These are phyloP conservation scores for Dinomys branickii DNA, from an alignment of 2,113 vertebrate species.

Conservation along the genomic window DNA sequence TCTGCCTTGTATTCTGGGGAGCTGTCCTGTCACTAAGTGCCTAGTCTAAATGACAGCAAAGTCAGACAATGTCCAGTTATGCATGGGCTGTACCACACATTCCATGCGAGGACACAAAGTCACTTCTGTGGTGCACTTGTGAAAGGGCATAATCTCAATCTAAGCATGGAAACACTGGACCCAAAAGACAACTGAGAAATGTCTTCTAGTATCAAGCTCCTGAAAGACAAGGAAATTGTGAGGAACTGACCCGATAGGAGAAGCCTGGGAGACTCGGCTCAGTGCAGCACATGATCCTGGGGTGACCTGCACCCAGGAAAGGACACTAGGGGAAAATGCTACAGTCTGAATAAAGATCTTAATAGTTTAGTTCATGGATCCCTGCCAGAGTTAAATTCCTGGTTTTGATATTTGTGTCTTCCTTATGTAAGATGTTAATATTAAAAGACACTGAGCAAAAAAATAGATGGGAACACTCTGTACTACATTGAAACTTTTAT, in stretches of 20 bases:
- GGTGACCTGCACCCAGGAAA: not conserved
- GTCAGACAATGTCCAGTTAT: not conserved
- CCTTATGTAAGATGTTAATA: not conserved
- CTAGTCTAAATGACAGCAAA: not conserved
- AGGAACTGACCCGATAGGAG: not conserved
- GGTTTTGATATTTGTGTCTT: not conserved
- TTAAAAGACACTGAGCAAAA: not conserved
- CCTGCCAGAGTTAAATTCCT: not conserved
- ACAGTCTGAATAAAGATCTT: not conserved
- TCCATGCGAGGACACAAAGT: not conserved
- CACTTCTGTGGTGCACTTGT: not conserved
- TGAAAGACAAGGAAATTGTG: not conserved
- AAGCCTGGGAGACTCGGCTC: not conserved
- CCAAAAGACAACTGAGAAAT: not conserved
- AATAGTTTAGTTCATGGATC: not conserved
- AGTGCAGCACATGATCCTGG: not conserved
- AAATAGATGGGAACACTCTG: not conserved
- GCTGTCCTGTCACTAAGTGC: not conserved
- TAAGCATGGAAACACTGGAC: not conserved
- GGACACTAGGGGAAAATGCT: not conserved
- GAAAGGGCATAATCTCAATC: not conserved
- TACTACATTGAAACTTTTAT: not conserved
- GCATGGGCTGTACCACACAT: not conserved
- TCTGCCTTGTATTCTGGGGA: not conserved
- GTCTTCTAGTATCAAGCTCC: too few species aligned